Conservation (phyloP, 2,888 invertebrate species). For the Harpagoxenus sublaevis region DNA sequence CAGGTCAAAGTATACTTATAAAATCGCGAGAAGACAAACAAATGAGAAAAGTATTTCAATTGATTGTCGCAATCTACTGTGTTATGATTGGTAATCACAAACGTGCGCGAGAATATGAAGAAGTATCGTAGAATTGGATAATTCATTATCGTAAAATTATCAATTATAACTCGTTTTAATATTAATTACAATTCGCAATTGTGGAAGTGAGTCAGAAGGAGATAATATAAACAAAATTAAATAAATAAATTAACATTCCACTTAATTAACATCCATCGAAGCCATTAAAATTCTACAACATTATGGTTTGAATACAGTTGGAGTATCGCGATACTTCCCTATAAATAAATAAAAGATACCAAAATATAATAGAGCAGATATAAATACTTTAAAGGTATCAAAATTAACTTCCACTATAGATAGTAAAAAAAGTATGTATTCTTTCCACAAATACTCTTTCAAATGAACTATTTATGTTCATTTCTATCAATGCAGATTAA, state of each 20-base stretch:
- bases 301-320: background rate
- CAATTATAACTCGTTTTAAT: constrained; percentile 39
- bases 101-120: background rate
- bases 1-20: background rate
- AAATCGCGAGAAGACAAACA: background rate
- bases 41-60: background rate
- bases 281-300: constrained; percentile 12
- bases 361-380: background rate
- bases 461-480: too few species aligned
- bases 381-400: background rate
- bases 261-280: constrained; percentile 41
- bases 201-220: background rate
- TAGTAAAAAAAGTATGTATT: background rate
- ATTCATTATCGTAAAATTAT: constrained; percentile 39
- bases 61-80: background rate
- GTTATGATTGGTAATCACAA: constrained; percentile 20
- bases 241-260: constrained; percentile 34
- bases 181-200: constrained; percentile 38
- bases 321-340: background rate
- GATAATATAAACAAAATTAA: background rate
- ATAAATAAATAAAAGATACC: constrained; percentile 6
- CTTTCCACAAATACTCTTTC: background rate
- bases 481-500: too few species aligned
- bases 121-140: constrained; percentile 1
- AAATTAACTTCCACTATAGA: background rate